phyloP scores from a whole-genome alignment of 2,888 invertebrate genomes.

The Pardosa pseudoannulata region DNA sequence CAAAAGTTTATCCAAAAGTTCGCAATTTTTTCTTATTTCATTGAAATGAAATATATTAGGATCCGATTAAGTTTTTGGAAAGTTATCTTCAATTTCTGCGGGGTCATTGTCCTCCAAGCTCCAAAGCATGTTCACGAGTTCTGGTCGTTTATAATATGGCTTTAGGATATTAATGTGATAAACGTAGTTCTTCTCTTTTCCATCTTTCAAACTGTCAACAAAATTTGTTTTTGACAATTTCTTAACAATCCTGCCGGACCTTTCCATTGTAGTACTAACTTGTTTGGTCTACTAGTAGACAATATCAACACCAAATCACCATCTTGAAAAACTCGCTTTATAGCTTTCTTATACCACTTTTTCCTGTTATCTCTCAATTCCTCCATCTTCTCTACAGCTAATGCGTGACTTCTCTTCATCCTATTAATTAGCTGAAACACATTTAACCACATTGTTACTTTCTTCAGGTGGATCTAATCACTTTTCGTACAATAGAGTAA shows the following conservation, averaged over 20 bases:
- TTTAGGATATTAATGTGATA: conserved; percentile 29
- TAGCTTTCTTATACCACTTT: conserved; percentile 20
- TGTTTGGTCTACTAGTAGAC: conserved; percentile 6
- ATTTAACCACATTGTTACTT: neutral
- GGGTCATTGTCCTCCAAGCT: neutral
- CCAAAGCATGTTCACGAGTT: neutral
- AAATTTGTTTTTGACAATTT: conserved; percentile 25
- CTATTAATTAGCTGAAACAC: conserved; percentile 25
- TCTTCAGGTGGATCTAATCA: neutral
- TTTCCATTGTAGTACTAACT: conserved; percentile 25
- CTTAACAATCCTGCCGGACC: neutral
- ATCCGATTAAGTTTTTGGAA: neutral
- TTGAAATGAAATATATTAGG: conserved; percentile 14
- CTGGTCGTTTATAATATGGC: neutral
- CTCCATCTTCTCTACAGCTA: conserved; percentile 5
- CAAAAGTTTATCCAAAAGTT: neutral
- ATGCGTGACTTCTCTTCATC: conserved; percentile 25
- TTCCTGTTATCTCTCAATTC: neutral
- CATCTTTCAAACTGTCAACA: neutral
- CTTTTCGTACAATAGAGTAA: conserved; percentile 32
- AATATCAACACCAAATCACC: conserved; percentile 20
- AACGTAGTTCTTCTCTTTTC: neutral
- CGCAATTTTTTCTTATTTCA: neutral
- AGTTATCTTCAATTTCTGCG: neutral
- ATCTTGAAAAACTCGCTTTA: too few species aligned